Percentiles rank a stretch among this genome's conserved stretches.
Conservation (phyloP, 2,888 invertebrate species). For the Acronicta aceris region DNA sequence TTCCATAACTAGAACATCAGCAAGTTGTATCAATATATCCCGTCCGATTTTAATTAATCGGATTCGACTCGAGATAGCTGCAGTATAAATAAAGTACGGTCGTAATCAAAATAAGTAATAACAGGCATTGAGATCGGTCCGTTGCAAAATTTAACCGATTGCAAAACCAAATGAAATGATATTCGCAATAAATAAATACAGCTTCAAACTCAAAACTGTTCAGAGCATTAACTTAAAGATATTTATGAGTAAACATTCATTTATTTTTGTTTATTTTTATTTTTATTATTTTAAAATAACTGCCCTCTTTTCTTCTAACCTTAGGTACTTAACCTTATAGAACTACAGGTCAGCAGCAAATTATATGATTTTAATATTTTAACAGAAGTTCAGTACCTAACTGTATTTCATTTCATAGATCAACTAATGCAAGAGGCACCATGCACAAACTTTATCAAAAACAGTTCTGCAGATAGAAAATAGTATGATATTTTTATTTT, state of each 20-base stretch:
- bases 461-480: too few relatives aligned
- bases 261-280: not conserved
- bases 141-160: too few relatives aligned
- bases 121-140: not conserved
- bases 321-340: too few relatives aligned
- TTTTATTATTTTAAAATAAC: too few relatives aligned
- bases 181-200: not conserved
- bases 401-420: too few relatives aligned
- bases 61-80: conserved; percentile 1
- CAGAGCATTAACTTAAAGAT: not conserved
- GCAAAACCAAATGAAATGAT: not conserved
- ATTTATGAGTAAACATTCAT: not conserved
- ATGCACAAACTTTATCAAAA: too few relatives aligned
- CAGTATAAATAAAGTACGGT: conserved; percentile 4
- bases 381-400: too few relatives aligned
- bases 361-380: too few relatives aligned
- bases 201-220: not conserved
- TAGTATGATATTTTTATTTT: too few relatives aligned
- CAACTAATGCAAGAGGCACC: too few relatives aligned
- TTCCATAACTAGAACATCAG: conserved; percentile 2
- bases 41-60: conserved; percentile 7
- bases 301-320: too few relatives aligned
- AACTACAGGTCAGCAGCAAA: too few relatives aligned
- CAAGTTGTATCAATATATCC: conserved; percentile 9
- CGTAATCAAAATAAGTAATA: conserved; percentile 21